Evolutionary conservation across 2,888 invertebrate species (phyloP), one percentile per base, ranked within the genome.

Genomic region (Dolichopus griseipennis): DNA sequence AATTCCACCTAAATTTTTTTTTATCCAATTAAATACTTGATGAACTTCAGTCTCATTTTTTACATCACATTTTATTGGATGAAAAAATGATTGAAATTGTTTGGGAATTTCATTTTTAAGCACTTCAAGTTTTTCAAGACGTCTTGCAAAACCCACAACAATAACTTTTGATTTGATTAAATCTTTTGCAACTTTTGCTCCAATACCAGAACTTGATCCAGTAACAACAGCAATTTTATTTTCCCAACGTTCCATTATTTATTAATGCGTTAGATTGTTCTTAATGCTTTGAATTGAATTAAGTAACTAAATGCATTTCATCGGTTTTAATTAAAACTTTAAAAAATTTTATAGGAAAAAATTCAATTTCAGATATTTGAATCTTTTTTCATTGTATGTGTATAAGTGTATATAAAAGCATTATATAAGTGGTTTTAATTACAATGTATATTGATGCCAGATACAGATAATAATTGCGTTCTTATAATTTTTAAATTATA

Each of bases 131-230:
- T 77, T 76, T 33, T 84, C 83, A 20, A 83, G 76, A 66, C 84
- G 81, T 66, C 86, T 78, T 0, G 85, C 85, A 68, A 86, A 77
- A 0, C 84, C 86, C 1, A 86, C 82, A 0, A 87, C 87, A 66
- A 82, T 82, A 66, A 87, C 73, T 4, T 86, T 87, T 9, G 81
- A 78, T 65, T 79, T 76, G 0, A 83, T 82, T 33, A 86, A 75
- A 10, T 80, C 75, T 62, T 76, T 76, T 15, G 78, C 79, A 65
- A 83, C 81, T 2, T 82, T 83, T 2, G 83, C 84, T 6, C 85
- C 88, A 69, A 88, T 87, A 5, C 87, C 88, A 0, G 83, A 82
- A 75, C 87, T 87, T 21, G 86, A 87, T 20, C 88, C 88, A 0
- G 87, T 88, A 66, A 88, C 85, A 21, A 88, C 83, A 0, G 87